Percentiles rank a stretch among this genome's conserved stretches.
phyloP scores from a whole-genome alignment of 2,113 vertebrate genomes.

The Apus apus region DNA sequence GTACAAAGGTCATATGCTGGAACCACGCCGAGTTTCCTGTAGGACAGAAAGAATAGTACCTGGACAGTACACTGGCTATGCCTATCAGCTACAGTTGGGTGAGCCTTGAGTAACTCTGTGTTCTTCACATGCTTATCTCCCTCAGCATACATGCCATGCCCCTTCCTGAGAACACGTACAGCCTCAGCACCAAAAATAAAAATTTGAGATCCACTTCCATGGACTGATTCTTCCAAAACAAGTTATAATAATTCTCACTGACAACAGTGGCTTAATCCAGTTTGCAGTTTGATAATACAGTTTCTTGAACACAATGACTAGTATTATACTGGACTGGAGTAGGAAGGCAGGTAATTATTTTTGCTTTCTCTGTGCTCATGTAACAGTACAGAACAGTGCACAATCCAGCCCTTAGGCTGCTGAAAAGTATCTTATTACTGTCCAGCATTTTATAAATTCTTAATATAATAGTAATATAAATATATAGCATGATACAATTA shows the following conservation, averaged over 20 bases:
- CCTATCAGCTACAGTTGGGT: not conserved
- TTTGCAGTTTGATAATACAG: constrained; percentile 1
- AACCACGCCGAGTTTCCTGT: not conserved
- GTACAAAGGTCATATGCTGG: not conserved
- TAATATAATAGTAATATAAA: not conserved
- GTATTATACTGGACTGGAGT: not conserved
- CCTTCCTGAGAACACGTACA: not conserved
- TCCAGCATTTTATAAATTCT: not conserved
- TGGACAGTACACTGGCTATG: not conserved
- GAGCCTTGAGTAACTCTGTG: not conserved
- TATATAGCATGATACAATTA: not conserved
- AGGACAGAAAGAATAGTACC: not conserved
- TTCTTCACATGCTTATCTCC: not conserved
- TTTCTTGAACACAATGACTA: not conserved
- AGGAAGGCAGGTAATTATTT: not conserved
- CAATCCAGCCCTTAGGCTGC: not conserved
- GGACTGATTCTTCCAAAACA: not conserved
- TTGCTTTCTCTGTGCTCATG: not conserved
- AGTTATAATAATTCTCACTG: not conserved
- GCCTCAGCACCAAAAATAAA: not conserved
- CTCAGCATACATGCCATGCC: not conserved
- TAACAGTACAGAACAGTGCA: not conserved
- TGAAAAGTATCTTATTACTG: not conserved
- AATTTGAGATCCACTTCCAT: not conserved
- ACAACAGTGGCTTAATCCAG: not conserved